Base-by-base conservation (phyloP, 2,888 invertebrate species). In the Pachliopta kotzebuea region DNA sequence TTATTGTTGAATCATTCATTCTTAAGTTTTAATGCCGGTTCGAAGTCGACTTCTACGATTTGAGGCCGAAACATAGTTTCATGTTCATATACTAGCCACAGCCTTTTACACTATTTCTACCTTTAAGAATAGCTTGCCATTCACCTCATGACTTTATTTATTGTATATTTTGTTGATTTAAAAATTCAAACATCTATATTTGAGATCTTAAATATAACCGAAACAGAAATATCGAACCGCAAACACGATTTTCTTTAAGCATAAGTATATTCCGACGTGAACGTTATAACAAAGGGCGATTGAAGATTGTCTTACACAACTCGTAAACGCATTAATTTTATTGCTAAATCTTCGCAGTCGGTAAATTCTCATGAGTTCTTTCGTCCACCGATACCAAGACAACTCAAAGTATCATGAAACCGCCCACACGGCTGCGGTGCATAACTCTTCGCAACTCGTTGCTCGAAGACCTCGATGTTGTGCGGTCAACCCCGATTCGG, bases 401-500 rank as follows among this genome's bases (percentile, higher is more conserved):
- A 68, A 73, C 60, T 75, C 70, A 70, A 60, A 68, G 67, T 71
- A 71, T 67, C 73, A 70, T 67, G 70, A 72, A 68, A 69, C 71
- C 83, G 75, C 83, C 81, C 77, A 84, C 85, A 80, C 81, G 81
- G 84, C 80, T 80, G 80, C 75, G 76, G 72, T 69, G 69, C 75
- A 73, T 75, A 79, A 77, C 73, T 72, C 80, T 83, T 87, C 81
- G 80, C 81, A 81, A 77, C 71, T 75, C 72, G 73, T 71, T 77
- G 77, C 76, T 84, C 74, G 77, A 79, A 84, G 85, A 84, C 86
- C 85, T 79, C 83, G 83, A 85, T 85, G 86, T 84, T 85, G 81
- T 86, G 85, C 86, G 81, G 83, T 81, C 78, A 82, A 88, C 78
- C 84, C 88, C 81, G 88, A 86, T 88, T 91, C 81, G 79, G 79